Percentiles rank a stretch among this genome's conserved stretches.
Evolutionary conservation across 2,113 vertebrate genomes (phyloP).

Genomic region (Pangasianodon gigas): DNA sequence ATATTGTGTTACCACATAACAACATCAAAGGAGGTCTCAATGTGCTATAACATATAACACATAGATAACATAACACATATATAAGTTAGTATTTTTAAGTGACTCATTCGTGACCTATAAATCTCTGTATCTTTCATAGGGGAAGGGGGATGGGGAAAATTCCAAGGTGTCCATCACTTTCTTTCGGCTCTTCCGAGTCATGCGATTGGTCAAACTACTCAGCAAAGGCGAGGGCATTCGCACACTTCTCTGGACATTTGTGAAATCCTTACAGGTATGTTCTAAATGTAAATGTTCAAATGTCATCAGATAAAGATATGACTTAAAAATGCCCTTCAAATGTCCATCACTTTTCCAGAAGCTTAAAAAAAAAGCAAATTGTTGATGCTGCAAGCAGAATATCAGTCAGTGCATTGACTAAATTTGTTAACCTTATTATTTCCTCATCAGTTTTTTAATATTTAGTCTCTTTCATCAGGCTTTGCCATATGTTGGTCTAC

Average conservation of each 20-base stretch:
- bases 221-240: slow-evolving; percentile 98
- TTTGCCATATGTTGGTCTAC: slow-evolving; percentile 88
- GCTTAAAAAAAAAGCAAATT: background rate
- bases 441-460: background rate
- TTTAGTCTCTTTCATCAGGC: slow-evolving; percentile 67
- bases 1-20: background rate
- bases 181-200: slow-evolving; percentile 98
- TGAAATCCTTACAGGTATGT: slow-evolving; percentile 96
- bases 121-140: slow-evolving; percentile 68
- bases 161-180: slow-evolving; percentile 98
- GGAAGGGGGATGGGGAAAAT: slow-evolving; percentile 93
- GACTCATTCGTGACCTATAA: background rate
- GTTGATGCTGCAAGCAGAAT: background rate
- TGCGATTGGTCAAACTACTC: slow-evolving; percentile 97
- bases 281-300: background rate
- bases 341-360: background rate
- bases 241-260: slow-evolving; percentile 96
- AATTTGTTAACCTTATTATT: background rate
- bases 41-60: background rate
- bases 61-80: background rate
- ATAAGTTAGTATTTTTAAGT: background rate
- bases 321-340: background rate
- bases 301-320: background rate
- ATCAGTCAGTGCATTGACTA: background rate
- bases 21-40: background rate